phyloP scores from a whole-genome alignment of 2,797 vertebrate genomes.

The Crenuchus spilurus region DNA sequence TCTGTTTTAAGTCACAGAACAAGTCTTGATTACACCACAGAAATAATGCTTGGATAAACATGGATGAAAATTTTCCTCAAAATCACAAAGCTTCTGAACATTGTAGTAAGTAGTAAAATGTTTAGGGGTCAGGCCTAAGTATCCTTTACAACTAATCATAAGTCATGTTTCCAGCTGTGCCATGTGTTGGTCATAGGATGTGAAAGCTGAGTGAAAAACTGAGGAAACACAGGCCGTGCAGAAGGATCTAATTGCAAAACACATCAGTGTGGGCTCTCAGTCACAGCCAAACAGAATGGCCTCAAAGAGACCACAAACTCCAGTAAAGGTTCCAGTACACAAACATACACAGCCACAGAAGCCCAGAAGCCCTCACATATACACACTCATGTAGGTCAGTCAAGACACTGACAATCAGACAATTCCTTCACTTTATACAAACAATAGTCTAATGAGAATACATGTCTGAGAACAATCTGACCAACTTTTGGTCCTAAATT shows the following conservation, averaged over 20 bases:
- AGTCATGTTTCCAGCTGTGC: background rate
- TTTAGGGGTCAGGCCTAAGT: constrained; percentile 9
- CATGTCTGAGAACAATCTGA: no score
- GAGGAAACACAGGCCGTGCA: background rate
- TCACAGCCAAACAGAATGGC: constrained; percentile 16
- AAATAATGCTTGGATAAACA: background rate
- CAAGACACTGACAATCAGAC: background rate
- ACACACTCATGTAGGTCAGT: no score
- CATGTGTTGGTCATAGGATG: background rate
- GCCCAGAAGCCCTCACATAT: background rate
- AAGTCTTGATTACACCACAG: background rate
- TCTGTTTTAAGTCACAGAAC: background rate
- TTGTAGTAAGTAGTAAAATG: background rate
- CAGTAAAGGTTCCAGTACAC: background rate
- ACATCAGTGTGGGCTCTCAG: constrained; percentile 12
- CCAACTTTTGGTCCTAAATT: no score
- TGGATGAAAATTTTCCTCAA: background rate
- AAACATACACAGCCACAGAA: background rate
- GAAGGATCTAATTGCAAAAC: constrained; percentile 17
- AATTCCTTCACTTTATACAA: no score
- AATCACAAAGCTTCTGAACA: constrained; percentile 3
- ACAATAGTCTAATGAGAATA: no score
- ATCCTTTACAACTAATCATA: background rate
- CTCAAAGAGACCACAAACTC: constrained; percentile 6
- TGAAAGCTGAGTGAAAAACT: constrained; percentile 4